Base-by-base conservation (phyloP, 2,797 vertebrate genomes). In the Oreortyx pictus region DNA sequence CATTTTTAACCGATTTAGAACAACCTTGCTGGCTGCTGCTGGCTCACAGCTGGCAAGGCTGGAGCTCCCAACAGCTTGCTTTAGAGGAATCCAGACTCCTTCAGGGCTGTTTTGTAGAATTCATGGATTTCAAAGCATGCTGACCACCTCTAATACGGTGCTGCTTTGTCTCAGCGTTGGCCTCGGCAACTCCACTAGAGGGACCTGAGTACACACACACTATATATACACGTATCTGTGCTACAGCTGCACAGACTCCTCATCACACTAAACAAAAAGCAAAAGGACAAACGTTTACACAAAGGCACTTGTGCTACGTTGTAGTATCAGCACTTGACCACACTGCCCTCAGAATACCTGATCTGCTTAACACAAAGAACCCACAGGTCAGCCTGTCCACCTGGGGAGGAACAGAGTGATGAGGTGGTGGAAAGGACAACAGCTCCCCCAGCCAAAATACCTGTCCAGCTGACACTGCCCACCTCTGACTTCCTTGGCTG, bases 401-500 rank as follows among this genome's bases (percentile, higher is more conserved):
- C 31, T 9, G 4, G 7, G 33, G 15, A 60, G 6, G 46, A 60
- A 22, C 1, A 2, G 57, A 0, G 0, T 37, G 47, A 27, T 1
- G 18, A 5, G 62, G n/a, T 47, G 19, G 20, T 0, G 24, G 61
- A 62, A 68, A 67, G 29, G 68, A 15, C 49, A 35, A 5, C 2
- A 0, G 9, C 19, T 8, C 8, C 3, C 5, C 27, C 2, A 11
- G 35, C 18, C 2, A 4, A 59, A 75, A 47, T 35, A 25, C 1
- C 1, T 0, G 14, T 6, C 10, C 35, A 22, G 14, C 47, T 9
- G 2, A 33, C 23, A 19, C 4, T 37, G 43, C 65, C 46, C 41
- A 71, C 12, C 35, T 46, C 43, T 35, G 25, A 1, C 27, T 27
- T 10, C 59, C 37, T 4, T 2, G 20, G 24, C 7, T 70, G 70